Base-by-base conservation (phyloP, 2,888 invertebrate species). In the Desoria tigrina region DNA sequence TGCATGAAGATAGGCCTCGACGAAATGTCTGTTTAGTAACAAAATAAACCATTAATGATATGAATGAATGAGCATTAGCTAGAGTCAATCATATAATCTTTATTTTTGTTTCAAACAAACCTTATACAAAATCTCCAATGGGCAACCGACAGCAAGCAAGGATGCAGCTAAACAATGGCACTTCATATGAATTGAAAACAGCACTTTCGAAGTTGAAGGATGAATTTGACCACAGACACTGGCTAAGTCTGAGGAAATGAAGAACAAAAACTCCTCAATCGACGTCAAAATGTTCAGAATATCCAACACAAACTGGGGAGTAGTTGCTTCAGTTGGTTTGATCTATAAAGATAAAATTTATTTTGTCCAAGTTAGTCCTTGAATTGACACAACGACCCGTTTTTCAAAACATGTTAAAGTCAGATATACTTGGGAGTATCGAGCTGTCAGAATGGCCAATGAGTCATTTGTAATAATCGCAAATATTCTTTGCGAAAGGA, bases 391-490 rank as follows among this genome's bases (percentile, higher is more conserved):
- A n/a, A n/a, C n/a, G n/a, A n/a, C n/a, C n/a, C n/a, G n/a, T n/a
- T n/a, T n/a, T n/a, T n/a, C n/a, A n/a, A n/a, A n/a, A n/a, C n/a
- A n/a, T n/a, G n/a, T n/a, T n/a, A 32, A 32, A 32, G 11, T 55
- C 42, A 11, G 6, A 39, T 16, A 78, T 81, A 89, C 89, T 82
- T 91, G 89, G 42, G 89, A 88, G 79, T 91, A 92, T 72, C 92
- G 85, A 2, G 90, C 87, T 1, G 89, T 87, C 45, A 92, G 80
- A 75, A 92, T 90, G 1, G 89, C 89, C 9, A 92, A 81, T 0
- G 91, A 90, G 80, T 92, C 92, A 77, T 92, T 92, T 1, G 92
- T 81, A 88, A 92, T 90, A 2, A 91, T 92, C 1, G 90, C 87
- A 77, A 90, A 90, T 58, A 92, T 88, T 73, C 91, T 84, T 78